Conservation (phyloP, 2,888 invertebrate species). For the Oligia latruncula region DNA sequence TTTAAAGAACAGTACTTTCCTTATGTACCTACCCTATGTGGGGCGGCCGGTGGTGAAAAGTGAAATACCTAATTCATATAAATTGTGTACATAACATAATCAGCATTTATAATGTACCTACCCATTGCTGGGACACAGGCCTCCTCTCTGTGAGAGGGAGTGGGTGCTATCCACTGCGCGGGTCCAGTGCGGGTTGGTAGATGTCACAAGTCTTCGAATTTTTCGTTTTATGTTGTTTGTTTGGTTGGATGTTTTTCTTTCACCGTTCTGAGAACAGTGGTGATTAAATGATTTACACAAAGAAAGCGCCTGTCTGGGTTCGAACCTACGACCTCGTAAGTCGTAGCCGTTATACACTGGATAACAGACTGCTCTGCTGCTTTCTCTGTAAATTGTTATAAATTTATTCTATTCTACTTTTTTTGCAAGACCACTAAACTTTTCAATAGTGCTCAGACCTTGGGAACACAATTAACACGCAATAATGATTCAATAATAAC, state of each 20-base stretch:
- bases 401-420: not conserved
- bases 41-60: too few relatives aligned
- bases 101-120: not conserved
- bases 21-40: not conserved
- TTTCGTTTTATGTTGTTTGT: too few relatives aligned
- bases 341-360: not conserved
- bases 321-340: not conserved
- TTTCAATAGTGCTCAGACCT: not conserved
- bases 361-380: not conserved
- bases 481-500: not conserved
- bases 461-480: not conserved
- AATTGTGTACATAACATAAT: not conserved
- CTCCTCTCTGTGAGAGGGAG: too few relatives aligned
- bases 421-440: not conserved
- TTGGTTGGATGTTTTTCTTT: not conserved
- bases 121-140: too few relatives aligned
- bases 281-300: not conserved
- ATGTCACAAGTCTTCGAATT: too few relatives aligned
- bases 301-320: not conserved
- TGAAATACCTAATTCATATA: not conserved
- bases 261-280: not conserved
- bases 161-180: too few relatives aligned
- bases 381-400: not conserved
- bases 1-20: not conserved
- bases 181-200: too few relatives aligned